A percentile compares a stretch with the other conserved stretches of the same genome.
phyloP scores from a whole-genome alignment of 2,113 vertebrate genomes.

The Strix aluco region DNA sequence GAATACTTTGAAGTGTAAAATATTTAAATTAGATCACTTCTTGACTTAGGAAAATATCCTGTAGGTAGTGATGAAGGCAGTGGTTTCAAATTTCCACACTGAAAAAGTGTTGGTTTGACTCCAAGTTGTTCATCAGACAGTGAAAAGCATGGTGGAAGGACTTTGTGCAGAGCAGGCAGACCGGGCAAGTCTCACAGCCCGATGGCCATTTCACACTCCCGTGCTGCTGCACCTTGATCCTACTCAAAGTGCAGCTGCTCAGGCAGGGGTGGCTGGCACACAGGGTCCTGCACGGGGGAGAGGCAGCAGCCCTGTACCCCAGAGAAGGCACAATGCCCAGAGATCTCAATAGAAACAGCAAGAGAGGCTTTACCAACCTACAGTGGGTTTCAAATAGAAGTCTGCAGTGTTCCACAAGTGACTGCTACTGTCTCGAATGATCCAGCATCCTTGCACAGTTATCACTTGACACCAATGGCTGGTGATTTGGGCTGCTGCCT shows the following conservation, averaged over 20 bases:
- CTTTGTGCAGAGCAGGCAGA: neutral
- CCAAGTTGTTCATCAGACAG: neutral
- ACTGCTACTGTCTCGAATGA: neutral
- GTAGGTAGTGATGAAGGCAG: neutral
- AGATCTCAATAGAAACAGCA: neutral
- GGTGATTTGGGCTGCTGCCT: neutral
- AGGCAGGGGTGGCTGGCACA: neutral
- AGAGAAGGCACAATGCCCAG: neutral
- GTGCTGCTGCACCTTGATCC: neutral
- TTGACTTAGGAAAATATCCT: neutral
- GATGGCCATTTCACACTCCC: rapidly evolving
- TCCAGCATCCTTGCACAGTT: neutral
- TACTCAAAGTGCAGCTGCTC: neutral
- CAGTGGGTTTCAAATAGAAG: neutral
- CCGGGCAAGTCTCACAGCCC: neutral
- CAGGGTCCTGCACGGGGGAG: neutral
- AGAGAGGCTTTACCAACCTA: neutral
- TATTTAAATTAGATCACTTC: neutral
- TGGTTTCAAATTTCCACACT: neutral
- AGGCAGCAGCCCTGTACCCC: neutral
- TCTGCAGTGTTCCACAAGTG: neutral
- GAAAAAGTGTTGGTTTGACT: neutral
- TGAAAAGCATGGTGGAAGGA: neutral
- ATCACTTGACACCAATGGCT: neutral
- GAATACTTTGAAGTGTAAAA: neutral